Evolutionary conservation across 1,140 invertebrate species (phyloP).

Genomic region (Tetranychus cinnabarinus): DNA sequence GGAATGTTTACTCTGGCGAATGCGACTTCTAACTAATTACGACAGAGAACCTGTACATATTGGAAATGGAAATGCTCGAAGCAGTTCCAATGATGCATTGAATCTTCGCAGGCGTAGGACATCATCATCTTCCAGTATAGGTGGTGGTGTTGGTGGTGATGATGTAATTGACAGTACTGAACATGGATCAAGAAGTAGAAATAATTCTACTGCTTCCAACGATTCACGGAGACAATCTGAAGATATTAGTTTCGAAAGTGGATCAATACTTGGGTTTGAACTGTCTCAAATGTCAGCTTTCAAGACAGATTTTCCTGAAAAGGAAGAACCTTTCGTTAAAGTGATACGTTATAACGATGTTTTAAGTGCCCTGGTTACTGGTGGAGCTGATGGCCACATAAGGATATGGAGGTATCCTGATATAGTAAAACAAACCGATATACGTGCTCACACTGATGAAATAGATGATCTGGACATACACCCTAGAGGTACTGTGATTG

Average conservation of each 20-base stretch:
- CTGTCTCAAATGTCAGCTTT: constrained; percentile 20
- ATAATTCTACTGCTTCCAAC: not conserved
- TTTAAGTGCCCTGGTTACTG: constrained; percentile 59
- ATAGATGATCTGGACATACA: constrained; percentile 79
- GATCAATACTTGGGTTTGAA: constrained; percentile 20
- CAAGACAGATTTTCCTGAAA: constrained; percentile 25
- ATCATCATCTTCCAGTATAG: not conserved
- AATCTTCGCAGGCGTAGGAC: no score
- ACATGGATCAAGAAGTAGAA: not conserved
- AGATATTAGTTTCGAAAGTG: not conserved
- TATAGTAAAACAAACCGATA: constrained; percentile 36
- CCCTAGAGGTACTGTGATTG: constrained; percentile 41
- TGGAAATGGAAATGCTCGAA: no score
- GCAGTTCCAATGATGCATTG: no score
- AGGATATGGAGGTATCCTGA: constrained; percentile 67
- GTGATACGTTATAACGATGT: constrained; percentile 51
- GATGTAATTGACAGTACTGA: not conserved
- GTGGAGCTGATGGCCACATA: constrained; percentile 63
- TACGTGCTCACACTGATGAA: constrained; percentile 50
- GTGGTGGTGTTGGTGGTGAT: not conserved
- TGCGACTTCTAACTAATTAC: no score
- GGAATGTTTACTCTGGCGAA: constrained; percentile 53
- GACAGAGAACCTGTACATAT: no score
- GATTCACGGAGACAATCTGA: not conserved
- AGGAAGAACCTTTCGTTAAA: constrained; percentile 53